A percentile compares a stretch with the other conserved stretches of the same genome.
Evolutionary conservation across 2,797 vertebrate genomes (phyloP).

Genomic region (Anomalospiza imberbis): DNA sequence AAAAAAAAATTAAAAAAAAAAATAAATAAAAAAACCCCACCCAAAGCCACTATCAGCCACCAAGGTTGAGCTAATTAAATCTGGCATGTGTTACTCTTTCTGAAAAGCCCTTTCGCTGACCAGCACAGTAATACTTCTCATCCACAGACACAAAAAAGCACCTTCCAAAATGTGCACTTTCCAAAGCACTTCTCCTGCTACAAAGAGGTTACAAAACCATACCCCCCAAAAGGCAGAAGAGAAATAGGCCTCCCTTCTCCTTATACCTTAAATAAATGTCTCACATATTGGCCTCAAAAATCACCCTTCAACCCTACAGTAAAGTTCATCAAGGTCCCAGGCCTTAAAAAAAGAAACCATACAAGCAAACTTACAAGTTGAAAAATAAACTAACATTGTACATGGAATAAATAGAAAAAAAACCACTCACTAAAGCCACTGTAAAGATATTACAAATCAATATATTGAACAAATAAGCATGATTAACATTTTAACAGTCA

Average conservation of each 20-base stretch:
- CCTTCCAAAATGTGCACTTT: background rate
- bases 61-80: background rate
- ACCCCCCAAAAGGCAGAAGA: background rate
- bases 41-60: background rate
- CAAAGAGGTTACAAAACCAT: background rate
- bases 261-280: background rate
- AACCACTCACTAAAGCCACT: background rate
- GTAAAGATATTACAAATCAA: background rate
- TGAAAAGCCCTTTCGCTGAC: background rate
- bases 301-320: background rate
- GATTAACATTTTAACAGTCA: background rate
- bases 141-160: background rate
- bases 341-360: background rate
- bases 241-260: background rate
- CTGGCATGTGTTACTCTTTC: background rate
- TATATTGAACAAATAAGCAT: background rate
- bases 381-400: background rate
- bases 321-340: background rate
- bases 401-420: background rate
- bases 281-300: background rate
- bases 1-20: background rate
- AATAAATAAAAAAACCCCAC: background rate
- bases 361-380: background rate
- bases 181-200: background rate
- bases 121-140: background rate